Evolutionary conservation across 2,113 vertebrate species (phyloP).

Genomic region (Cromileptes altivelis): DNA sequence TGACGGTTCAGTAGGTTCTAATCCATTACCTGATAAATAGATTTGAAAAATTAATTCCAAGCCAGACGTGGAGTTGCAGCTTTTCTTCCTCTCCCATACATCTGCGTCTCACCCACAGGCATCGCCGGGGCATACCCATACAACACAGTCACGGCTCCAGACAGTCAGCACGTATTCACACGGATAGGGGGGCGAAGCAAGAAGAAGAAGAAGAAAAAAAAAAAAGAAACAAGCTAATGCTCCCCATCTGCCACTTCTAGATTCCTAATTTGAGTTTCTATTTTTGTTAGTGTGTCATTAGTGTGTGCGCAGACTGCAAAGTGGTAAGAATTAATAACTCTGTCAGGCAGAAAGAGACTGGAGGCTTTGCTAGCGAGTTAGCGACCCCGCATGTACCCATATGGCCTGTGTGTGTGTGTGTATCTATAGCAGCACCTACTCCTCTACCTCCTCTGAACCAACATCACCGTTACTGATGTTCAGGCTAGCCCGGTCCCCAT

Average conservation of each 20-base stretch:
- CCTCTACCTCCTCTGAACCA: constrained; percentile 70
- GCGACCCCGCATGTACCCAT: constrained; percentile 65
- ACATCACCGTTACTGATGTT: constrained; percentile 67
- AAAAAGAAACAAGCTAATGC: constrained; percentile 12
- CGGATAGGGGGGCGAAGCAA: background rate
- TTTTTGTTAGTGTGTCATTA: constrained; percentile 54
- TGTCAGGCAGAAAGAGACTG: constrained; percentile 33
- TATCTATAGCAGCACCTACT: constrained; percentile 55
- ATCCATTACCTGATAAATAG: constrained; percentile 77
- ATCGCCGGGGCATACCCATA: constrained; percentile 26
- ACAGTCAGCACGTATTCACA: constrained; percentile 25
- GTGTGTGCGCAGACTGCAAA: constrained; percentile 43
- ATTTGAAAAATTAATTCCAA: constrained; percentile 71
- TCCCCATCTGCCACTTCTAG: constrained; percentile 37
- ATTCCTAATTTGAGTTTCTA: constrained; percentile 38
- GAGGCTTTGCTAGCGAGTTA: constrained; percentile 48
- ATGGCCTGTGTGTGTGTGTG: constrained; percentile 29
- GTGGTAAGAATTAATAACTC: constrained; percentile 33
- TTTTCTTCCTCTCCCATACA: constrained; percentile 54
- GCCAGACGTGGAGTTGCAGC: constrained; percentile 62
- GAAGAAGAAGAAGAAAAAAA: background rate
- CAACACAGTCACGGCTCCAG: constrained; percentile 37
- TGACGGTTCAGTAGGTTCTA: constrained; percentile 58
- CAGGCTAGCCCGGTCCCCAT: constrained; percentile 66
- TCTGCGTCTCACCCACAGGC: constrained; percentile 61